Evolutionary conservation across 2,797 vertebrate genomes (phyloP).

Genomic region (Pitangus sulphuratus): DNA sequence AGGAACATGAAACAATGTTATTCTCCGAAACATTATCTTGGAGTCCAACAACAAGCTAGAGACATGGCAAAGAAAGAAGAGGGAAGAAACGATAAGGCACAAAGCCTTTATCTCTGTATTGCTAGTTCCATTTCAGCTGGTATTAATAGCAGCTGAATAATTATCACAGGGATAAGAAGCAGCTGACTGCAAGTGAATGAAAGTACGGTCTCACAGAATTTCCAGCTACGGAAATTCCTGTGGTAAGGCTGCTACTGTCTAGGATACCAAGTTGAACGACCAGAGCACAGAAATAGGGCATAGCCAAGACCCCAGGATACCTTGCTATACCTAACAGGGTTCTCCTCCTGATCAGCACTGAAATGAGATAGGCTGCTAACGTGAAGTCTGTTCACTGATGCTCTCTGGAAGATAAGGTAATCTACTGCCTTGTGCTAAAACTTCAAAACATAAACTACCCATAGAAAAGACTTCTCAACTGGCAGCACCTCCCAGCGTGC

Average conservation of each 20-base stretch:
- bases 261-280: neutral
- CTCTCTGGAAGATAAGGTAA: neutral
- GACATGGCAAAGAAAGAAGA: neutral
- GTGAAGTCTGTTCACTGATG: neutral
- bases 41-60: neutral
- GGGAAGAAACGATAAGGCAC: neutral
- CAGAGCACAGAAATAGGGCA: neutral
- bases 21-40: neutral
- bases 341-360: neutral
- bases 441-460: neutral
- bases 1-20: neutral
- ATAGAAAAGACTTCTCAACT: neutral
- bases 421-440: neutral
- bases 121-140: neutral
- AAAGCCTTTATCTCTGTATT: neutral
- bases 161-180: neutral
- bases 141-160: conserved; percentile 19
- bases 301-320: neutral
- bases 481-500: neutral
- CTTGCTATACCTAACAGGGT: neutral
- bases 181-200: neutral
- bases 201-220: neutral
- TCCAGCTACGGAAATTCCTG: neutral
- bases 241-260: neutral
- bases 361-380: neutral